phyloP scores from a whole-genome alignment of 2,113 vertebrate species.

The Glaucidium brasilianum region DNA sequence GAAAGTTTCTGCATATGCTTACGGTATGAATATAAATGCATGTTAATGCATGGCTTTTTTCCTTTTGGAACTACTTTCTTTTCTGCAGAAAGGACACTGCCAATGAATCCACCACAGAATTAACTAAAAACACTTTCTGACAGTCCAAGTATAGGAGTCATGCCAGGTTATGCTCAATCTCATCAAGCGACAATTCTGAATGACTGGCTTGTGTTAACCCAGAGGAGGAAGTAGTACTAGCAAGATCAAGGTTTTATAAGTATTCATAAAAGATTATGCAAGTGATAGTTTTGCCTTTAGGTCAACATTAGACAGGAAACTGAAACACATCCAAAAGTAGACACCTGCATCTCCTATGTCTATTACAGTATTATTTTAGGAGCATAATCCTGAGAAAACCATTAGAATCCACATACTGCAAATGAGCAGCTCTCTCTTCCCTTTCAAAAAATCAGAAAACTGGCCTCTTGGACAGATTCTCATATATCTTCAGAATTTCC shows the following conservation, averaged over 20 bases:
- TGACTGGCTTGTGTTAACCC: background rate
- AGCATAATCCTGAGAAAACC: background rate
- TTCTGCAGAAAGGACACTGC: background rate
- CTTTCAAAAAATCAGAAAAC: background rate
- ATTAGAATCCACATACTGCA: background rate
- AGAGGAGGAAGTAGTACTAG: background rate
- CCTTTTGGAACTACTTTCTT: background rate
- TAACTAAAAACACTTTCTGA: background rate
- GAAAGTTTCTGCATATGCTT: constrained; percentile 42
- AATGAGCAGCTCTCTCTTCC: background rate
- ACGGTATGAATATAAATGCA: constrained; percentile 22
- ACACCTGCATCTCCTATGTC: background rate
- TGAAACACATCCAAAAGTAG: background rate
- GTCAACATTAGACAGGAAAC: background rate
- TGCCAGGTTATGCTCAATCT: background rate
- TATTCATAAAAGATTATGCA: background rate
- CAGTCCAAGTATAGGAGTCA: background rate
- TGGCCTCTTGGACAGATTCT: background rate
- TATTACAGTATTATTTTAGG: background rate
- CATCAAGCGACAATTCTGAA: background rate
- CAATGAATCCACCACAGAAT: background rate
- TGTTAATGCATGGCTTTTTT: background rate
- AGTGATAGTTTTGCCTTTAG: background rate
- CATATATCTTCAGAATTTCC: background rate
- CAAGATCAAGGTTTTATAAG: background rate